Evolutionary conservation across 2,797 vertebrate genomes (phyloP).

Genomic region (Eulemur albifrons): DNA sequence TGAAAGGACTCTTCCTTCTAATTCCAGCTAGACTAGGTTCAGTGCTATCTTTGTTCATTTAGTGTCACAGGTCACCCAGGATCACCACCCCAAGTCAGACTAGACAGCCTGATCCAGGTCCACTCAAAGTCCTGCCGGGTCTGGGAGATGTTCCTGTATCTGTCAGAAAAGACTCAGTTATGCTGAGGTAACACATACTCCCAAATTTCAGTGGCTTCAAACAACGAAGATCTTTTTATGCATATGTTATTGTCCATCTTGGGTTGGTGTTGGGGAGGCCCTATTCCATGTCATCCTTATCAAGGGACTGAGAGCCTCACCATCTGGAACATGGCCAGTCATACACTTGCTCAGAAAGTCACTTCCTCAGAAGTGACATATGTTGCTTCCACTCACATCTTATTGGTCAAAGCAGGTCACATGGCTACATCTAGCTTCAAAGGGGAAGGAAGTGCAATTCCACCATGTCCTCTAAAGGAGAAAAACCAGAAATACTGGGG

Average conservation of each 20-base stretch:
- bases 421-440: not conserved
- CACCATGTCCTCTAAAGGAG: not conserved
- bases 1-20: not conserved
- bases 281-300: not conserved
- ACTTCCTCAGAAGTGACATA: not conserved
- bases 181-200: not conserved
- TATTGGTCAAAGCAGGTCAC: not conserved
- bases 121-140: not conserved
- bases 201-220: not conserved
- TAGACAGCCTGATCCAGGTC: not conserved
- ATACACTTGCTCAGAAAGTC: not conserved
- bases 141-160: not conserved
- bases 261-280: not conserved
- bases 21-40: not conserved
- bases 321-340: not conserved
- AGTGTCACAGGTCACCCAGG: not conserved
- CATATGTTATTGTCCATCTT: not conserved
- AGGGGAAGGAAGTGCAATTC: not conserved
- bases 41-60: not conserved
- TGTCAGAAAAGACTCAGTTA: not conserved
- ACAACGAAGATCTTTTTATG: not conserved
- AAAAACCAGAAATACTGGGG: not conserved
- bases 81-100: not conserved
- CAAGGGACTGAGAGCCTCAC: not conserved
- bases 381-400: not conserved